Base-by-base conservation (phyloP, 1,140 invertebrate genomes). In the Macrotrachela quadricornifera region DNA sequence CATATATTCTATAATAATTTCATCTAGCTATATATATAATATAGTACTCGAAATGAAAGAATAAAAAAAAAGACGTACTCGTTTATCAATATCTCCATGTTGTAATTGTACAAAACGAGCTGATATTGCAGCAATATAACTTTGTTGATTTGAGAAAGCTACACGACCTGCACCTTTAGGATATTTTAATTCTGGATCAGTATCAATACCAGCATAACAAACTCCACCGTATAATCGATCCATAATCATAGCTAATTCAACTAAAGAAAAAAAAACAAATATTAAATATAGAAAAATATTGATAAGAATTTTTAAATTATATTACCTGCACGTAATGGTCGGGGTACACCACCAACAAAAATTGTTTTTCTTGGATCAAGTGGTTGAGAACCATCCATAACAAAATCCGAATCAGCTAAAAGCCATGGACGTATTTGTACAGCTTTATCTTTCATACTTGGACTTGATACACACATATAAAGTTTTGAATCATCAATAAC, bases 141-240 rank as follows among this genome's bases (percentile, higher is more conserved):
- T 94, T 69, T 96, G 87, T 67, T 96, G 88, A 72, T 95, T 96
- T 54, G 85, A 88, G 73, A 99, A 99, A 17, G 92, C 91, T 45
- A 99, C 92, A 36, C 94, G 76, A 9, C 91, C 94, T 12, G 94
- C 94, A 47, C 94, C 94, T 74, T 99, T 99, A 0, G 94, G 94
- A 72, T 99, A 99, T 66, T 97, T 96, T 37, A 99, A 76, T 70
- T 97, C 92, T 0, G 92, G 92, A 71, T 99, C 94, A 6, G 91
- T 97, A 68, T 99, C 94, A 64, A 99, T 97, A 53, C 92, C 92
- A 46, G 92, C 92, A 74, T 97, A 97, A 66, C 91, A 95, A 10
- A 99, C 92, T 46, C 87, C 88, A 11, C 94, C 94, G 69, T 96
- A 99, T 56, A 95, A 74, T 59, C 86, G 78, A 72, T 97, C 87